Percentiles rank a stretch among this genome's conserved stretches.
Evolutionary conservation across 2,797 vertebrate genomes (phyloP).

Genomic region (Mycteria americana): DNA sequence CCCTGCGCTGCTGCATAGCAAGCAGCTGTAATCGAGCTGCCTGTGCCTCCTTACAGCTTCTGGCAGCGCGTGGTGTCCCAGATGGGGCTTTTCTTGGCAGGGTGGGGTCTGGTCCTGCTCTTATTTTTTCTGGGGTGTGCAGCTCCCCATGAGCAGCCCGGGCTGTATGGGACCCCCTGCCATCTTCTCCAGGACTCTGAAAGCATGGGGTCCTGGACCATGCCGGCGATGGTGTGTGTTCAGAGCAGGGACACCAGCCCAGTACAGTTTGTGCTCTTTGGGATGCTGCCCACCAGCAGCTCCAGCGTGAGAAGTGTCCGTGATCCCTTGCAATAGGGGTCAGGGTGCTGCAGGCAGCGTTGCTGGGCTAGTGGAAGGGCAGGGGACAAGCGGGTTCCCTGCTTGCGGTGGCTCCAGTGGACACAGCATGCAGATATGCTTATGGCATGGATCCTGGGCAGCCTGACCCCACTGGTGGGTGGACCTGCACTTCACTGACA

Average conservation of each 20-base stretch:
- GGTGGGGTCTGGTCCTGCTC: background rate
- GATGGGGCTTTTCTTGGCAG: background rate
- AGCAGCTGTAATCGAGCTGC: background rate
- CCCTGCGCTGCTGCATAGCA: background rate
- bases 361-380: background rate
- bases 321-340: background rate
- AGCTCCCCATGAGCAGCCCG: background rate
- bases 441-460: rapidly evolving
- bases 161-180: background rate
- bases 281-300: background rate
- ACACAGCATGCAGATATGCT: background rate
- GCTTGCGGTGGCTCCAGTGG: background rate
- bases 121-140: background rate
- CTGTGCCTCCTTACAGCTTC: background rate
- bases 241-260: background rate
- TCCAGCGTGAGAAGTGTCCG: rapidly evolving
- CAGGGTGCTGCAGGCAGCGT: background rate
- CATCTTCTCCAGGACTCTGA: background rate
- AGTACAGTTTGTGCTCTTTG: rapidly evolving
- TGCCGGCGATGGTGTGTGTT: background rate
- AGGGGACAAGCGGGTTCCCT: background rate
- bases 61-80: background rate
- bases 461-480: rapidly evolving
- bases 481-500: rapidly evolving
- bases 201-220: background rate